Evolutionary conservation across 2,113 vertebrate genomes (phyloP).

Genomic region (Mugil cephalus): DNA sequence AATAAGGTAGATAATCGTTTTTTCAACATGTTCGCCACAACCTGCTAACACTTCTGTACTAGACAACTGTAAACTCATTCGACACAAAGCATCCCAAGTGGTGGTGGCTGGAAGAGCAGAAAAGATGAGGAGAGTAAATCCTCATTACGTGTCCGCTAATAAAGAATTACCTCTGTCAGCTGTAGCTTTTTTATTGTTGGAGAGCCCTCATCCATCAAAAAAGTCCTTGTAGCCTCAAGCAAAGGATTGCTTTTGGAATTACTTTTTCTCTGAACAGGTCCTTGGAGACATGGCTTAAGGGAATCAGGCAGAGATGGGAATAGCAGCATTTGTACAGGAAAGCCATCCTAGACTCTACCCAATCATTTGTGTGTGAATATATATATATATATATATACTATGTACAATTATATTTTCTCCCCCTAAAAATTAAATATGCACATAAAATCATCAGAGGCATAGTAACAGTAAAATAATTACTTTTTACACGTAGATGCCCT

Average conservation of each 20-base stretch:
- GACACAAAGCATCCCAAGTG: conserved; percentile 41
- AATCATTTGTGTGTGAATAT: conserved; percentile 2
- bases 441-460: conserved; percentile 17
- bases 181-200: conserved; percentile 70
- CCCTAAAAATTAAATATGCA: background rate
- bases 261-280: conserved; percentile 72
- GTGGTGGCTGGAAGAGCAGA: conserved; percentile 53
- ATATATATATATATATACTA: background rate
- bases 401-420: no score
- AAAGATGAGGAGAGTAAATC: conserved; percentile 73
- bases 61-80: conserved; percentile 27
- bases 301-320: conserved; percentile 52
- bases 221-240: conserved; percentile 62
- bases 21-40: conserved; percentile 7
- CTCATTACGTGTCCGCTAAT: conserved; percentile 81
- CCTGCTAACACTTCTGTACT: conserved; percentile 28
- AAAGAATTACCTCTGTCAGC: conserved; percentile 76
- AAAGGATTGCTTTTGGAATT: conserved; percentile 83
- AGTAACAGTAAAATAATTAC: no score
- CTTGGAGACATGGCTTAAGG: conserved; percentile 58
- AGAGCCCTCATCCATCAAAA: conserved; percentile 70
- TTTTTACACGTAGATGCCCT: background rate
- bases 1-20: conserved; percentile 8
- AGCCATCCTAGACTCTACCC: conserved; percentile 39
- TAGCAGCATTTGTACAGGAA: conserved; percentile 41